These are phyloP conservation scores for Drosophila yooni DNA, from an alignment of 2,888 invertebrate species.

Conservation along the genomic window DNA sequence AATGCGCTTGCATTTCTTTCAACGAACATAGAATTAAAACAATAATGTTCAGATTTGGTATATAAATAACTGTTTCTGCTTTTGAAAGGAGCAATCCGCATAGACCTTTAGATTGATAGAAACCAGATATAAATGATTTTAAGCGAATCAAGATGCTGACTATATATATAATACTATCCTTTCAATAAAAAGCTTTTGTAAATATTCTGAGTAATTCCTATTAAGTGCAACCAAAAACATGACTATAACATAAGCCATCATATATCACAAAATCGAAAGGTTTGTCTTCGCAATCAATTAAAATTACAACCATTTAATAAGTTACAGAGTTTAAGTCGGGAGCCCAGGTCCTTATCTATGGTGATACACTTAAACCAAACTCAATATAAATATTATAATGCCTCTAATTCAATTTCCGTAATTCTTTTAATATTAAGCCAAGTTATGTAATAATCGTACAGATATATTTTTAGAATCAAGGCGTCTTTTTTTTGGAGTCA, in stretches of 20 bases:
- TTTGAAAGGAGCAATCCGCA: not conserved
- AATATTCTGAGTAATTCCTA: not conserved
- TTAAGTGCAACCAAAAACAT: no score
- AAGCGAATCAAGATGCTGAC: not conserved
- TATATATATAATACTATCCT: not conserved
- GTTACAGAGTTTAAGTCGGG: not conserved
- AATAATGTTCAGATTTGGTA: not conserved
- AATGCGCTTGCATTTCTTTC: slow-evolving; percentile 5
- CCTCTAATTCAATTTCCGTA: not conserved
- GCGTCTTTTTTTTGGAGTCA: not conserved
- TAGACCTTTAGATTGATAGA: not conserved
- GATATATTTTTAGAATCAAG: not conserved
- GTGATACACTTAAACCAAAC: not conserved
- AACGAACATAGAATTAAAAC: not conserved
- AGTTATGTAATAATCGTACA: not conserved
- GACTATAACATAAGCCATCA: no score
- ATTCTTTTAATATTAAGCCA: not conserved
- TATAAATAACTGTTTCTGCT: not conserved
- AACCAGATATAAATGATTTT: not conserved
- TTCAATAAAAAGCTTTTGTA: not conserved
- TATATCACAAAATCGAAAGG: not conserved
- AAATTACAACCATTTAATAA: not conserved
- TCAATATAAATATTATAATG: not conserved
- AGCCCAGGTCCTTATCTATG: not conserved
- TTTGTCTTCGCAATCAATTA: not conserved